Evolutionary conservation across 2,888 invertebrate genomes (phyloP).

Genomic region (Cancer borealis): DNA sequence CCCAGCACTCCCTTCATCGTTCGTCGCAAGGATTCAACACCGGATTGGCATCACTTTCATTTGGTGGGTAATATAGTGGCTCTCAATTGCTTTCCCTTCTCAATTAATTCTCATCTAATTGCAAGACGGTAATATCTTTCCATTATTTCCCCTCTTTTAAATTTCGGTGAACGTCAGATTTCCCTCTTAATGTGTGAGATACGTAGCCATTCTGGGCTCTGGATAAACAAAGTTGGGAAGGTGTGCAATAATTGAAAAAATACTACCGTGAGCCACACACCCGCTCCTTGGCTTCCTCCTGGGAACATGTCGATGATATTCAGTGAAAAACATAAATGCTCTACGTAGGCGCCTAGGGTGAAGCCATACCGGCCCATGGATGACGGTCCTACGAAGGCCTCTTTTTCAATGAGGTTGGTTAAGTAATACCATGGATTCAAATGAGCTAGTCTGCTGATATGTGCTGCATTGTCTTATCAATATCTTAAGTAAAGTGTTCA

Average conservation of each 20-base stretch:
- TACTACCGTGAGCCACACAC: slow-evolving; percentile 34
- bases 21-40: neutral
- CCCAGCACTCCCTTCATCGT: neutral
- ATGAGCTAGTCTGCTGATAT: neutral
- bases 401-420: no score
- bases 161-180: slow-evolving; percentile 51
- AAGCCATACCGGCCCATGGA: neutral
- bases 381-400: no score
- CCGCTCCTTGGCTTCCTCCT: neutral
- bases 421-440: no score
- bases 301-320: neutral
- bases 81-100: slow-evolving; percentile 50
- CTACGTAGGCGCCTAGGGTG: neutral
- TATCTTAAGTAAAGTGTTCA: neutral
- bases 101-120: slow-evolving; percentile 59
- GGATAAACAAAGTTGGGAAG: slow-evolving; percentile 47
- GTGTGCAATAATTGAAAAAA: slow-evolving; percentile 50
- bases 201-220: slow-evolving; percentile 47
- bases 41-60: slow-evolving; percentile 47
- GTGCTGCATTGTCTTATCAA: no score
- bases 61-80: slow-evolving; percentile 28
- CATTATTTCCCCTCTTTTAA: slow-evolving; percentile 54
- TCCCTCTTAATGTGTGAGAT: slow-evolving; percentile 57
- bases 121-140: slow-evolving; percentile 38
- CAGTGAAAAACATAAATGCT: neutral